Evolutionary conservation across 2,888 invertebrate genomes (phyloP).

Genomic region (Callyntrura guangdongensis): DNA sequence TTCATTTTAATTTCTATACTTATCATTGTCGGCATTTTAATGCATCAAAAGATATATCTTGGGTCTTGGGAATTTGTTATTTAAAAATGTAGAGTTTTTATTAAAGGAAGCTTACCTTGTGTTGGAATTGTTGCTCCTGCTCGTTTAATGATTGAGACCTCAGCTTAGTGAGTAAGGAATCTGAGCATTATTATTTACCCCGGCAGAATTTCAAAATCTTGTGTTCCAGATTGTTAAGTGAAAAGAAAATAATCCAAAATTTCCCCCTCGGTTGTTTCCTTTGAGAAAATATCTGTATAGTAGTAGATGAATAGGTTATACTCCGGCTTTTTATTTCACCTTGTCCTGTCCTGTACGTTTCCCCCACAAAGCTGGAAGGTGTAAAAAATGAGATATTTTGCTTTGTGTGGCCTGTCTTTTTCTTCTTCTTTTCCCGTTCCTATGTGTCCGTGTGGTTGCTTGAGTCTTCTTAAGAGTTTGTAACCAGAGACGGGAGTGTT

Average conservation of each 20-base stretch:
- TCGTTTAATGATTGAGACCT: slow-evolving; percentile 95
- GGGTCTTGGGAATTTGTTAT: too few species aligned
- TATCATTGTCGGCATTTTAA: not conserved
- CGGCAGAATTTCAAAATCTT: slow-evolving; percentile 61
- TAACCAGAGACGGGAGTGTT: slow-evolving; percentile 23
- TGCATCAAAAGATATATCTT: too few species aligned
- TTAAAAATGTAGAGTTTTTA: slow-evolving; percentile 30
- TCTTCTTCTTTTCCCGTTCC: slow-evolving; percentile 28
- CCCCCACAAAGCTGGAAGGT: not conserved
- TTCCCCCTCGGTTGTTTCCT: slow-evolving; percentile 12
- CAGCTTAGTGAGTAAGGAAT: slow-evolving; percentile 94
- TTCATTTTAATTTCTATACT: not conserved
- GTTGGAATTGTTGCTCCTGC: slow-evolving; percentile 89
- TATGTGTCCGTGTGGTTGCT: not conserved
- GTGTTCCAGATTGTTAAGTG: slow-evolving; percentile 44
- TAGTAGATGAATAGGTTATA: not conserved
- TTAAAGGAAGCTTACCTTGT: slow-evolving; percentile 89
- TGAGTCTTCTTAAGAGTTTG: not conserved
- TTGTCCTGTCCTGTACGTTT: slow-evolving; percentile 25
- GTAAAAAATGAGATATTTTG: slow-evolving; percentile 37
- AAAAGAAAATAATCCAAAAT: slow-evolving; percentile 37
- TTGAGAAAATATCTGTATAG: not conserved
- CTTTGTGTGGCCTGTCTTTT: slow-evolving; percentile 55
- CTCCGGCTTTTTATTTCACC: slow-evolving; percentile 16
- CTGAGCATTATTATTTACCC: slow-evolving; percentile 91